Base-by-base conservation (phyloP, 2,797 vertebrate species). In the Podargus strigoides region DNA sequence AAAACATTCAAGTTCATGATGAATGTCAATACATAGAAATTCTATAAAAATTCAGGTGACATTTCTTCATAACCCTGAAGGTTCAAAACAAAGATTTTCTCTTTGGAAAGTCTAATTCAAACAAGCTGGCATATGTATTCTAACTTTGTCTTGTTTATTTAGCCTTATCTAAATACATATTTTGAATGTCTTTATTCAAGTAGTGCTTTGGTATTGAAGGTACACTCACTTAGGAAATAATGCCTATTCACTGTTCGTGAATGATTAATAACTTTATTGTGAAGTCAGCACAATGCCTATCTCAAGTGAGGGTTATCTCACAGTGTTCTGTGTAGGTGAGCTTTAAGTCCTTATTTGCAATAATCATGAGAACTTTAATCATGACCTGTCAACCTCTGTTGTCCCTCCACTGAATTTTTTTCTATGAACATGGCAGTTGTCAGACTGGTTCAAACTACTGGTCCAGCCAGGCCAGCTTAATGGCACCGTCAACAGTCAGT, bases 281-380 rank as follows among this genome's bases (percentile, higher is more conserved):
- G 74, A 91, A 94, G 73, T 64, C 83, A 94, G 91, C 66, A 86
- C 52, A 91, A 78, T 27, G 42, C 63, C 50, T 84, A 37, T 73
- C 63, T 88, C 53, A 62, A 86, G 47, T 55, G 59, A 73, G 36
- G 39, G 76, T 73, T 87, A 91, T 80, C 86, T 69, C 7, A 0
- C 34, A 59, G 68, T 47, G 47, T 32, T 75, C 50, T 55, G 28
- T 87, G 66, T 64, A 74, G 53, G 55, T 76, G 63, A 69, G 47
- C 49, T 89, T 23, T 75, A 85, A 88, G 73, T 59, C 68, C 52
- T 67, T 90, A 69, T 59, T 73, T 89, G 74, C 23, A 95, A 56
- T 53, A 81, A 75, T 70, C 78, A 90, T 69, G n/a, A 62, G 42
- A 47, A 23, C 50, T 69, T 84, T 56, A 83, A 80, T 89, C 41